Evolutionary conservation across 2,113 vertebrate species (phyloP).

Genomic region (Brachyhypopomus occidentalis): DNA sequence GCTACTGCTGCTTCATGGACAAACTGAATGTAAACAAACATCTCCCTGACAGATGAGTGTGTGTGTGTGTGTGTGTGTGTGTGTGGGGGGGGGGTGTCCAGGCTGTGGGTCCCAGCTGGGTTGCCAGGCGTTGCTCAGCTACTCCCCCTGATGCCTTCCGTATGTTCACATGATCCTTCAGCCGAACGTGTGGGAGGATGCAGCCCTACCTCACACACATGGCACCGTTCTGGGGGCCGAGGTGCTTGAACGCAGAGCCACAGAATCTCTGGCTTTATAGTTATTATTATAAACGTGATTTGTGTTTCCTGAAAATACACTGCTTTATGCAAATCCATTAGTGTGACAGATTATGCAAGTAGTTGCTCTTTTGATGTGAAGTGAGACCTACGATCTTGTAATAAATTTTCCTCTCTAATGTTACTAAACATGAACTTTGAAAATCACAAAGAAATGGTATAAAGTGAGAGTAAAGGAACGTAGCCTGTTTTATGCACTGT

Average conservation of each 20-base stretch:
- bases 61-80: constrained; percentile 14
- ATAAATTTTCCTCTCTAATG: neutral
- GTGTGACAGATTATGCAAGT: neutral
- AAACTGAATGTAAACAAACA: constrained; percentile 54
- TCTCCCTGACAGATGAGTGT: constrained; percentile 54
- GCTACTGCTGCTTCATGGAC: constrained; percentile 45
- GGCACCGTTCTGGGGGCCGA: neutral
- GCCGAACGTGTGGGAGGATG: constrained; percentile 29
- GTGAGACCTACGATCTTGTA: neutral
- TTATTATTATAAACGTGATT: neutral
- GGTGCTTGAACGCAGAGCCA: neutral
- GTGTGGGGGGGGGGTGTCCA: no score
- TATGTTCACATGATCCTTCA: constrained; percentile 37
- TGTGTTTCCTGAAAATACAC: neutral
- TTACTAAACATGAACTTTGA: neutral
- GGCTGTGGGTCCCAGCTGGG: constrained; percentile 37
- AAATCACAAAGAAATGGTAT: neutral
- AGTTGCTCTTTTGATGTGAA: neutral
- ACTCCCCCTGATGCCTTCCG: constrained; percentile 40
- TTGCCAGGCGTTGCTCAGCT: constrained; percentile 51
- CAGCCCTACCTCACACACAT: constrained; percentile 19
- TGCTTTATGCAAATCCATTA: neutral
- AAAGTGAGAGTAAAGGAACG: neutral
- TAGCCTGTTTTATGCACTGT: neutral
- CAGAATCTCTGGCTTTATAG: neutral